Evolutionary conservation across 2,888 invertebrate genomes (phyloP).

Genomic region (Epistrophe grossulariae): DNA sequence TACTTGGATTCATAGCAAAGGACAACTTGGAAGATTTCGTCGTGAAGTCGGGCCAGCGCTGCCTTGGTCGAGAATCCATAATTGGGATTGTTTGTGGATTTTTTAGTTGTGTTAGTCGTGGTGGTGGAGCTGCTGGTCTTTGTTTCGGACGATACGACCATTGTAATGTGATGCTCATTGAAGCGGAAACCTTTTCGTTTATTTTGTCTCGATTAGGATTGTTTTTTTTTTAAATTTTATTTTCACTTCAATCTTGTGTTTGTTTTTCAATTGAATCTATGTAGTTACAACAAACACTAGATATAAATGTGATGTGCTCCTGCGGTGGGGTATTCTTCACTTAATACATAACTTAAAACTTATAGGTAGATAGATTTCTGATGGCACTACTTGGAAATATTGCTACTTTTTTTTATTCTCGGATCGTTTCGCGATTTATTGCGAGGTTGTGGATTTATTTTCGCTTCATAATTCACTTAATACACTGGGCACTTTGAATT

Average conservation of each 20-base stretch:
- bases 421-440: conserved; percentile 36
- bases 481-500: conserved; percentile 32
- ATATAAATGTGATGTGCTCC: conserved; percentile 11
- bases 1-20: conserved; percentile 87
- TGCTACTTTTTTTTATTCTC: conserved; percentile 41
- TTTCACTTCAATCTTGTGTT: conserved; percentile 8
- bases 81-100: conserved; percentile 48
- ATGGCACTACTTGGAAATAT: conserved; percentile 68
- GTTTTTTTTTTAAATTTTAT: not conserved
- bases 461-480: conserved; percentile 45
- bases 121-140: conserved; percentile 42
- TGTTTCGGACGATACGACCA: conserved; percentile 65
- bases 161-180: conserved; percentile 68
- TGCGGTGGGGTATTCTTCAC: conserved; percentile 31
- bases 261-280: not conserved
- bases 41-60: conserved; percentile 88
- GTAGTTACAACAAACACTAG: conserved; percentile 9
- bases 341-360: conserved; percentile 50
- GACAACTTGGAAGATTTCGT: conserved; percentile 88
- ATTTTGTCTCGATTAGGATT: conserved; percentile 5
- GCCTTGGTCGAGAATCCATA: conserved; percentile 88
- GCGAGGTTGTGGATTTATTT: conserved; percentile 19
- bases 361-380: conserved; percentile 24
- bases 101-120: conserved; percentile 33
- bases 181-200: conserved; percentile 52